Conservation (phyloP, 2,113 vertebrate species). For the Sula dactylatra region DNA sequence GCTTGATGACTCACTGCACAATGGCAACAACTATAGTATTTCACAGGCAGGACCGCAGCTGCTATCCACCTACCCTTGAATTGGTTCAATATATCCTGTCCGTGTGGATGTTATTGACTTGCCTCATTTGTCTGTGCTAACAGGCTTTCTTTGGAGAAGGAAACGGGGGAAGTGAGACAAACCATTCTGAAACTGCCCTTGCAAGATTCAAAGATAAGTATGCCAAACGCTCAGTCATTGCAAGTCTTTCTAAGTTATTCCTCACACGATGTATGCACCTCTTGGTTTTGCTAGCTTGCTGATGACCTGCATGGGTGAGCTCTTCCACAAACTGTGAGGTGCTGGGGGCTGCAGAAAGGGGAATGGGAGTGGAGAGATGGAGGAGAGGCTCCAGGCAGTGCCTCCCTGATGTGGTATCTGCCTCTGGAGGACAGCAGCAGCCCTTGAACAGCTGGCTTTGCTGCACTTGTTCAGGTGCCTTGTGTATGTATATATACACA, state of each 20-base stretch:
- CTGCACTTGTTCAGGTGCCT: background rate
- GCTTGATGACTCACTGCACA: constrained; percentile 64
- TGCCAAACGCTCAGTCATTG: background rate
- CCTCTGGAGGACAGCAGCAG: background rate
- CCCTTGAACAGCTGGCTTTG: background rate
- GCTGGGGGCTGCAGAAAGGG: background rate
- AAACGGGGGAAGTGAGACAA: constrained; percentile 43
- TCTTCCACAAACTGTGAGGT: background rate
- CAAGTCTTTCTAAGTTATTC: background rate
- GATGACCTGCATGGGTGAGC: background rate
- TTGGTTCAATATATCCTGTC: constrained; percentile 85
- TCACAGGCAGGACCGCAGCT: constrained; percentile 76
- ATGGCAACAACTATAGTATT: constrained; percentile 63
- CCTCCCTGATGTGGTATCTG: background rate
- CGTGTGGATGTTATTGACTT: constrained; percentile 74
- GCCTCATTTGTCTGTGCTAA: constrained; percentile 74
- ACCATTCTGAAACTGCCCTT: background rate
- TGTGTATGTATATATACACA: background rate
- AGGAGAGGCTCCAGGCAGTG: background rate
- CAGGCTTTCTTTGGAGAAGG: constrained; percentile 68
- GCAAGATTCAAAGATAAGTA: background rate
- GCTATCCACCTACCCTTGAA: constrained; percentile 81
- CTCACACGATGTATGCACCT: background rate
- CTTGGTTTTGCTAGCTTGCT: background rate
- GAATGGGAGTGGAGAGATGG: background rate